A percentile compares a stretch with the other conserved stretches of the same genome.
phyloP scores from a whole-genome alignment of 2,888 invertebrate genomes.

The Gari tellinella region DNA sequence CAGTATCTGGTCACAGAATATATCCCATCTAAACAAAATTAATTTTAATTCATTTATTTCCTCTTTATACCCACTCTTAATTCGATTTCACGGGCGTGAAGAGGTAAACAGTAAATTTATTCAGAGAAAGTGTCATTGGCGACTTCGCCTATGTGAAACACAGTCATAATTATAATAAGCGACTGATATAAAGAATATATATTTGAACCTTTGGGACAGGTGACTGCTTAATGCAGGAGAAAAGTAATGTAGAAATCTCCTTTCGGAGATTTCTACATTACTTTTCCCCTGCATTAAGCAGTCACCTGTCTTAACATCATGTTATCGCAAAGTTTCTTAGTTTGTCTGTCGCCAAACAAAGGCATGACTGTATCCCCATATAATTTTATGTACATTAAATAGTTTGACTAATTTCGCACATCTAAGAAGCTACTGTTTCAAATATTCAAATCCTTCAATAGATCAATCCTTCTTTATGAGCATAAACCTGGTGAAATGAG shows the following conservation, averaged over 20 bases:
- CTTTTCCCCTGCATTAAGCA: no score
- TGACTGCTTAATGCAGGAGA: no score
- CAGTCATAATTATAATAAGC: no score
- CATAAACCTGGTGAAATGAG: no score
- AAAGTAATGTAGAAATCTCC: no score
- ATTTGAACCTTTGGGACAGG: no score
- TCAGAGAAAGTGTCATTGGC: slow-evolving; percentile 42
- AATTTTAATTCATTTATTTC: slow-evolving; percentile 63
- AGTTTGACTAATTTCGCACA: slow-evolving; percentile 1
- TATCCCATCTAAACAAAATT: slow-evolving; percentile 61
- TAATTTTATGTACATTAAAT: slow-evolving; percentile 37
- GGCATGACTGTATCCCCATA: no score
- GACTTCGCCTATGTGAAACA: slow-evolving; percentile 31
- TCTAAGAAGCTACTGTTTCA: slow-evolving; percentile 13
- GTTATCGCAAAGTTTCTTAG: no score
- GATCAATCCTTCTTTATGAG: not conserved
- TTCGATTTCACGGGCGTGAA: slow-evolving; percentile 59
- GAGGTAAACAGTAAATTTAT: slow-evolving; percentile 57
- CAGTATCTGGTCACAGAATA: slow-evolving; percentile 43
- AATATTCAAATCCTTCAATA: not conserved
- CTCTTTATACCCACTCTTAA: slow-evolving; percentile 54
- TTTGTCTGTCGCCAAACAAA: no score
- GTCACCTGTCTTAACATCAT: no score
- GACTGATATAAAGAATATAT: no score
- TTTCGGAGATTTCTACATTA: no score